Evolutionary conservation across 1,140 invertebrate genomes (phyloP), one percentile per base, ranked within the genome.

Genomic region (Procambarus clarkii): DNA sequence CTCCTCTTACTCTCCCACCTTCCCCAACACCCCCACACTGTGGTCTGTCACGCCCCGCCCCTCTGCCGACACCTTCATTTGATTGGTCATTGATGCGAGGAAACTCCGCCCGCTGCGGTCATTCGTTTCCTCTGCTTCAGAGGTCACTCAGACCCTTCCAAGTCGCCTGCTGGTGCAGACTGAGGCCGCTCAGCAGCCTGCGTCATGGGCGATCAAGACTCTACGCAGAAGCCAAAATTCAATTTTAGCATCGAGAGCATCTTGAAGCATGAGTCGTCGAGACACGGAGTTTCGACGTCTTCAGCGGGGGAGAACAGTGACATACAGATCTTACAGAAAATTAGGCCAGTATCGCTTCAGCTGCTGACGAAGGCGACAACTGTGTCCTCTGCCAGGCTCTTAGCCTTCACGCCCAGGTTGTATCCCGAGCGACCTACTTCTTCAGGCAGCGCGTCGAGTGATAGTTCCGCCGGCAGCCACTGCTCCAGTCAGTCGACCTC

Each of bases 211-310:
- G 11, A 5, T 74, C 69, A 74, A 74, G n/a, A 34, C 24, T 15
- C 69, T 4, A 34, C 69, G 24, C 44, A n/a, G 0, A 84, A 69
- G n/a, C 82, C 89, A 15, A 64, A 50, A 46, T 50, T 91, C 74
- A 85, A 74, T 58, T 91, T 91, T 58, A 86, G 89, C 48, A 91
- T 91, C 58, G 89, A 91, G 34, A 54, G 82, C 83, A 91, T 91
- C 76, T 46, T 91, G 74, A 82, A 82, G 46, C 46, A 50, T 34
- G 34, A 48, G 21, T 82, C 60, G 5, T 8, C 69, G 18, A 8
- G 48, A 3, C 60, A 24, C 11, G 81, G n/a, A 11, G 2, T 48
- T 18, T 44, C 48, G 34, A n/a, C 88, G 18, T 58, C 78, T 15
- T 48, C 48, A 9, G n/a, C 71, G 45, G 48, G 48, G 2, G 88